Percentiles rank a stretch among this genome's conserved stretches.
Evolutionary conservation across 53 echinoderm and acorn worm species (phyloP).

Genomic region (Echinometra lucunter): DNA sequence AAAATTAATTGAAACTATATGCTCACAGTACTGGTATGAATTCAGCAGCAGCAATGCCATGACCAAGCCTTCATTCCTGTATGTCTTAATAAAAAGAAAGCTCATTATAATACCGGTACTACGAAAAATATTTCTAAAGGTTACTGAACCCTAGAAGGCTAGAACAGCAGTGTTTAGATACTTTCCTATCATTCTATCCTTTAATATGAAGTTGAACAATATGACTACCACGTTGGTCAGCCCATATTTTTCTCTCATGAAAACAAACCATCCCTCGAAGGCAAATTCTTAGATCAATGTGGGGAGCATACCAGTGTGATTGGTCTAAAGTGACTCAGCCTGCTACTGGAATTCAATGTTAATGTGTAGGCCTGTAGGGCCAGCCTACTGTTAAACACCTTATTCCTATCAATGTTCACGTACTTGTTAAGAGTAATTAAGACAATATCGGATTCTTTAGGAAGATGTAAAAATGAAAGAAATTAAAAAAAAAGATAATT

Average conservation of each 20-base stretch:
- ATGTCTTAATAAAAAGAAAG: too few species aligned
- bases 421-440: too few species aligned
- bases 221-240: constrained; percentile 13
- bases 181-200: neutral
- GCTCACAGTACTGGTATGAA: too few species aligned
- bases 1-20: neutral
- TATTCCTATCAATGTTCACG: too few species aligned
- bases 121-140: neutral
- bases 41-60: too few species aligned
- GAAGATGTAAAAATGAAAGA: too few species aligned
- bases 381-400: too few species aligned
- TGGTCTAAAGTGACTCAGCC: constrained; percentile 22
- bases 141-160: neutral
- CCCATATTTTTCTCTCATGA: constrained; percentile 34
- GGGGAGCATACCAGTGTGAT: constrained; percentile 27
- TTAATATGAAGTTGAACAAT: constrained; percentile 5
- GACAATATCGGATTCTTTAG: too few species aligned
- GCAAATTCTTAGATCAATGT: constrained; percentile 43
- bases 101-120: too few species aligned
- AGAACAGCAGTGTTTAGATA: neutral
- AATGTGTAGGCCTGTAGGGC: too few species aligned
- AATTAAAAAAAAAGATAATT: too few species aligned
- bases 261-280: constrained; percentile 46
- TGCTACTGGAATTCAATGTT: neutral
- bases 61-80: too few species aligned